A percentile compares a stretch with the other conserved stretches of the same genome.
These are phyloP conservation scores for Diadema setosum DNA, from an alignment of 35 echinoderm and acorn worm genomes.

Conservation along the genomic window DNA sequence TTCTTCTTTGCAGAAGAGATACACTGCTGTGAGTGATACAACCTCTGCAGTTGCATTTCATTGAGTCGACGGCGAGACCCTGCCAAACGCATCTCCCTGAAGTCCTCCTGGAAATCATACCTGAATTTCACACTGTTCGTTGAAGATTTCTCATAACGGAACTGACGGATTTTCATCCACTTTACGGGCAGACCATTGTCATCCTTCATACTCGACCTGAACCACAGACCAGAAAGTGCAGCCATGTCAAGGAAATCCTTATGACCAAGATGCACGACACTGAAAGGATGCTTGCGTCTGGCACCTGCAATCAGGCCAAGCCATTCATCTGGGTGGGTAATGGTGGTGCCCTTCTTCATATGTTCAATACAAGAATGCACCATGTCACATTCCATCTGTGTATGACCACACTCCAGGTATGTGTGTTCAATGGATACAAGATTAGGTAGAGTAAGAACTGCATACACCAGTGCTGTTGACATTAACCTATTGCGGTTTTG, in stretches of 20 bases:
- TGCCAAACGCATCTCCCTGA: not conserved
- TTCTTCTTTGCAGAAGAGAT: not conserved
- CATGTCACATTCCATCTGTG: not conserved
- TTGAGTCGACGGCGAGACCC: not conserved
- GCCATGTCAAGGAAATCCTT: not conserved
- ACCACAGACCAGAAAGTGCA: not conserved
- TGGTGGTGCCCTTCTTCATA: not conserved
- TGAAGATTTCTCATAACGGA: not conserved
- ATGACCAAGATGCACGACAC: not conserved
- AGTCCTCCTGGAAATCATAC: not conserved
- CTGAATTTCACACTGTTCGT: not conserved
- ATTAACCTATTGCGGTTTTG: not conserved
- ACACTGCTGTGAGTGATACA: not conserved
- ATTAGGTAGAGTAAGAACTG: not conserved
- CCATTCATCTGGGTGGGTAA: not conserved
- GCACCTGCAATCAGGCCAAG: not conserved
- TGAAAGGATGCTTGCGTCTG: not conserved
- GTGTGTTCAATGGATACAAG: not conserved
- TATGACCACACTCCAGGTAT: not conserved
- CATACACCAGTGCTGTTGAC: not conserved
- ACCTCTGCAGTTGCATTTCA: not conserved
- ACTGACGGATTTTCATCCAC: not conserved
- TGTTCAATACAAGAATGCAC: not conserved
- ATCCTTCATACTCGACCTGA: not conserved
- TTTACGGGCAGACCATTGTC: not conserved